Evolutionary conservation across 2,113 vertebrate genomes (phyloP).

Genomic region (Pomatostomus ruficeps): DNA sequence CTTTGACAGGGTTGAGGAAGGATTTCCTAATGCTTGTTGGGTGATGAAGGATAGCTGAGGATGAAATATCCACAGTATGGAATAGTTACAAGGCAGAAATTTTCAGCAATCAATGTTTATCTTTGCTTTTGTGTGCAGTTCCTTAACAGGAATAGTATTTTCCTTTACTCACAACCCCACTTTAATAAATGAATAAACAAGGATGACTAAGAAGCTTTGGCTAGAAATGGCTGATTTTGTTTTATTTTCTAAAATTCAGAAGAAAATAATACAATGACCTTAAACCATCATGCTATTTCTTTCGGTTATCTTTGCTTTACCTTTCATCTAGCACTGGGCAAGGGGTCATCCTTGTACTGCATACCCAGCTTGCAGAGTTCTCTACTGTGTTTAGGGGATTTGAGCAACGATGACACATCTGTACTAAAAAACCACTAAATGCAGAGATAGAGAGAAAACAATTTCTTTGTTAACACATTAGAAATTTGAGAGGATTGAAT

Average conservation of each 20-base stretch:
- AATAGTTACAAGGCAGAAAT: background rate
- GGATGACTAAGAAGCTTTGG: background rate
- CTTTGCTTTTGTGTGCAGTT: background rate
- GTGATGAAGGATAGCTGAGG: background rate
- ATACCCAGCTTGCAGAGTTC: background rate
- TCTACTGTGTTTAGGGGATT: background rate
- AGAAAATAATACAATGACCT: background rate
- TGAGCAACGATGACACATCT: background rate
- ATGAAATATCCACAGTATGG: background rate
- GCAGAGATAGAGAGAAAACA: background rate
- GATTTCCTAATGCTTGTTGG: background rate
- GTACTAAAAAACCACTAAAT: background rate
- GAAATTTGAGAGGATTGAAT: background rate
- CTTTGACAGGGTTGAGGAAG: background rate
- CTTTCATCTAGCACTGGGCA: background rate
- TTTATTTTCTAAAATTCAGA: background rate
- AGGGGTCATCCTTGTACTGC: background rate
- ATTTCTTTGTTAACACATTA: background rate
- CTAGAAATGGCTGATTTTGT: background rate
- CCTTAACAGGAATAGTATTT: background rate
- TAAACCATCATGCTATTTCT: background rate
- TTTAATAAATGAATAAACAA: background rate
- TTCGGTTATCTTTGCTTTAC: background rate
- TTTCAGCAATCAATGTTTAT: background rate
- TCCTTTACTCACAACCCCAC: background rate